A percentile compares a stretch with the other conserved stretches of the same genome.
phyloP scores from a whole-genome alignment of 1,140 invertebrate genomes.

The Pygmarrhopalites habei region DNA sequence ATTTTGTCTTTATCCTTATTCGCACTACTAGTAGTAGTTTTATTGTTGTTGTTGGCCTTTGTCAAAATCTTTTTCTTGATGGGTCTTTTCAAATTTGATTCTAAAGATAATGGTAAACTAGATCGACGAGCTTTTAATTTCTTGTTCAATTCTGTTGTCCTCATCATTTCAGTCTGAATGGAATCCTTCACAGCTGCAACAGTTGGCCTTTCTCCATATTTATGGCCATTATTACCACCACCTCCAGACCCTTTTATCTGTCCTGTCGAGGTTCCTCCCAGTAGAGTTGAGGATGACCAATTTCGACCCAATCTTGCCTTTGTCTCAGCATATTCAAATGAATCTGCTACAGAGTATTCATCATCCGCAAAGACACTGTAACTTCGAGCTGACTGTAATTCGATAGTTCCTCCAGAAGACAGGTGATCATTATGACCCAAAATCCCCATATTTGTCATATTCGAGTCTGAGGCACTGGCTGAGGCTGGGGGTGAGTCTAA shows the following conservation, averaged over 20 bases:
- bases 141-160: neutral
- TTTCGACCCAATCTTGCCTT: neutral
- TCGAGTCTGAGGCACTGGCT: neutral
- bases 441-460: neutral
- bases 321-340: neutral
- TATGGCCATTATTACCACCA: no score
- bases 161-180: constrained; percentile 5
- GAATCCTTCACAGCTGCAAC: neutral
- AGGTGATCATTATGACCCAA: neutral
- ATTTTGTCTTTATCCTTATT: neutral
- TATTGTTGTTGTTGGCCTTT: neutral
- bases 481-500: neutral
- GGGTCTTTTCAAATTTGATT: neutral
- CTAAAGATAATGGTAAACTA: neutral
- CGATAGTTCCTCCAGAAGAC: neutral
- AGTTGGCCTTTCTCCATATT: no score
- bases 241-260: no score
- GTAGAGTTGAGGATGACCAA: neutral
- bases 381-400: neutral
- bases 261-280: neutral
- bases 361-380: constrained; percentile 11
- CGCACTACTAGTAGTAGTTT: neutral
- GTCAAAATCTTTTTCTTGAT: neutral
- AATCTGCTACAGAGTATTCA: neutral
- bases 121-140: neutral